phyloP scores from a whole-genome alignment of 2,797 vertebrate species.

The Acipenser oxyrinchus region DNA sequence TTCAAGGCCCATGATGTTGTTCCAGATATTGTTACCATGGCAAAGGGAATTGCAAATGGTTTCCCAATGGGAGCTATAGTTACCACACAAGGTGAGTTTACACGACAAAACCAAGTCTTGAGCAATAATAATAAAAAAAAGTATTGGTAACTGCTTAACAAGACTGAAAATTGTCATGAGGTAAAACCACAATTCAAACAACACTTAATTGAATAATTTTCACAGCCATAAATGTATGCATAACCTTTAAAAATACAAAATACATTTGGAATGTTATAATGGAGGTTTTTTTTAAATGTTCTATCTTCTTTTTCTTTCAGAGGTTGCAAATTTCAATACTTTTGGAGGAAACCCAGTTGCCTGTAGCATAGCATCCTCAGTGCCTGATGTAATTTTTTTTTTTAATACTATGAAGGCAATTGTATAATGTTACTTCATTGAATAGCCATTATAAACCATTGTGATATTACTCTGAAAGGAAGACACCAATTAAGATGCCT shows the following conservation, averaged over 20 bases:
- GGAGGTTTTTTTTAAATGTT: neutral
- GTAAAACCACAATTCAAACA: neutral
- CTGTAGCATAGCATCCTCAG: slow-evolving; percentile 69
- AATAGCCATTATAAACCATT: no score
- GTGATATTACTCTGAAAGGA: no score
- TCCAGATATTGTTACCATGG: slow-evolving; percentile 90
- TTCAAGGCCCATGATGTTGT: slow-evolving; percentile 78
- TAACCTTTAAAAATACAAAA: no score
- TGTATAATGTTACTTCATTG: no score
- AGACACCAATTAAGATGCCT: no score
- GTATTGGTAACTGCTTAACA: neutral
- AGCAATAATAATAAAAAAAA: no score
- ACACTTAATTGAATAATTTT: no score
- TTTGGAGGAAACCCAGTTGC: slow-evolving; percentile 85
- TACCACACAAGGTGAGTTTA: slow-evolving; percentile 74
- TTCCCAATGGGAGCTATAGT: slow-evolving; percentile 92
- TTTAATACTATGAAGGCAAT: no score
- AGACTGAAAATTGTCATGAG: neutral
- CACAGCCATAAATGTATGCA: no score
- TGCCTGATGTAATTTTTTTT: slow-evolving; percentile 70
- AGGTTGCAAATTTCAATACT: slow-evolving; percentile 83
- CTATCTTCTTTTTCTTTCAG: slow-evolving; percentile 50
- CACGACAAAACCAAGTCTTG: neutral
- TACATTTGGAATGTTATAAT: no score
- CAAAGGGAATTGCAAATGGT: slow-evolving; percentile 90